A percentile compares a stretch with the other conserved stretches of the same genome.
Conservation (phyloP, 64 coral and sea anemone genomes). For the Montipora foliosa region DNA sequence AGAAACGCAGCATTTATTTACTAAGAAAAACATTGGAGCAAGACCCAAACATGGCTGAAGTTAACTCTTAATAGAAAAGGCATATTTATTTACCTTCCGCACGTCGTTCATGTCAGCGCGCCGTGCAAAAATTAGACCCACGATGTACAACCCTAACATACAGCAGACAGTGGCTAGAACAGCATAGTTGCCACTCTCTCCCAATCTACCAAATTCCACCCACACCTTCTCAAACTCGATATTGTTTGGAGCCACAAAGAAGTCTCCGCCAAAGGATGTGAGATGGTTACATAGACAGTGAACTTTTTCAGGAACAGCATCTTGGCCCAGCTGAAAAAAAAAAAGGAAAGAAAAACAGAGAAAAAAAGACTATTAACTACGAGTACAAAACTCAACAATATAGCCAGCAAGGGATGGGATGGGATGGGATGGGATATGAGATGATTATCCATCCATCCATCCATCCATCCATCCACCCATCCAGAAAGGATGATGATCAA, state of each 20-base stretch:
- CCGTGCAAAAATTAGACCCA: conserved; percentile 42
- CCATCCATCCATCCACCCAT: too few species aligned
- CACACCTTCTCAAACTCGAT: conserved; percentile 67
- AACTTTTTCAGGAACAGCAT: not conserved
- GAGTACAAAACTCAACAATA: too few species aligned
- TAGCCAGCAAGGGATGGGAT: too few species aligned
- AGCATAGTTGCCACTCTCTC: conserved; percentile 49
- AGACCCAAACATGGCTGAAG: too few species aligned
- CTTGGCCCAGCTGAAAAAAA: conserved; percentile 35
- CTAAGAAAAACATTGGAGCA: too few species aligned
- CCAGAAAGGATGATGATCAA: too few species aligned
- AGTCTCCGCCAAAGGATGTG: conserved; percentile 67
- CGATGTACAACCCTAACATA: conserved; percentile 28
- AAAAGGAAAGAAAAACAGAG: not conserved
- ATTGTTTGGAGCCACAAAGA: conserved; percentile 63
- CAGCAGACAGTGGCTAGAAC: conserved; percentile 14
- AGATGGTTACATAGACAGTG: conserved; percentile 62
- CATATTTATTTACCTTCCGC: conserved; percentile 10
- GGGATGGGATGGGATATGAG: too few species aligned
- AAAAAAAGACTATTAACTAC: too few species aligned
- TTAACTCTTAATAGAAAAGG: too few species aligned
- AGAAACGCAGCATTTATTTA: not conserved
- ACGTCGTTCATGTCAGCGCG: conserved; percentile 41
- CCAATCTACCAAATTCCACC: conserved; percentile 22
- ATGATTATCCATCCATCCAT: too few species aligned